Conservation (phyloP, 2,888 invertebrate genomes). For the Bombylius major region DNA sequence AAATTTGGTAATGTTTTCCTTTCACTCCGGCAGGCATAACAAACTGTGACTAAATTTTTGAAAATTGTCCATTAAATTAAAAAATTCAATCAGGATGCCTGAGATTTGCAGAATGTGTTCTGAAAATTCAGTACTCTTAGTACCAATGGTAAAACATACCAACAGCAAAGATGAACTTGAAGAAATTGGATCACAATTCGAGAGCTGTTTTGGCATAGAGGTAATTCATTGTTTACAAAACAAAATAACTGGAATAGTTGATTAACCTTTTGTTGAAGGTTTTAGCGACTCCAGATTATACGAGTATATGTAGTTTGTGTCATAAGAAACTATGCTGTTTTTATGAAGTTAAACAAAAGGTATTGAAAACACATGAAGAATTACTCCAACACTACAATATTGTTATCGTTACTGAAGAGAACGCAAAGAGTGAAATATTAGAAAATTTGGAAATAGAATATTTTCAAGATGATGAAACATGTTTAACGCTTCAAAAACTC, state of each 20-base stretch:
- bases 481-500: too few relatives aligned
- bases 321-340: not conserved
- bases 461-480: too few relatives aligned
- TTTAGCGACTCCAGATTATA: not conserved
- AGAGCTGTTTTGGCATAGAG: slow-evolving; percentile 1
- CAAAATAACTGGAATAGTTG: not conserved
- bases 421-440: too few relatives aligned
- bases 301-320: not conserved
- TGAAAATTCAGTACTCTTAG: not conserved
- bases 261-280: not conserved
- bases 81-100: not conserved
- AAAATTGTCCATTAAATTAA: too few relatives aligned
- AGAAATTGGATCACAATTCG: not conserved
- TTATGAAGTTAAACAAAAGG: not conserved
- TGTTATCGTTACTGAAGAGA: too few relatives aligned
- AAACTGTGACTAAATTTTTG: too few relatives aligned
- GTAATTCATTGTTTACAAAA: not conserved
- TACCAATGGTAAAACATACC: not conserved
- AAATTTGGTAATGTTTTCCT: too few relatives aligned
- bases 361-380: too few relatives aligned
- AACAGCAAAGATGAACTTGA: not conserved
- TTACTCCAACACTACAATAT: too few relatives aligned
- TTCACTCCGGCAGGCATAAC: too few relatives aligned
- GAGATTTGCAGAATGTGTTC: not conserved
- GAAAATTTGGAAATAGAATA: too few relatives aligned